These are phyloP conservation scores for Silurus glanis DNA, from an alignment of 2,113 vertebrate species.

Conservation along the genomic window DNA sequence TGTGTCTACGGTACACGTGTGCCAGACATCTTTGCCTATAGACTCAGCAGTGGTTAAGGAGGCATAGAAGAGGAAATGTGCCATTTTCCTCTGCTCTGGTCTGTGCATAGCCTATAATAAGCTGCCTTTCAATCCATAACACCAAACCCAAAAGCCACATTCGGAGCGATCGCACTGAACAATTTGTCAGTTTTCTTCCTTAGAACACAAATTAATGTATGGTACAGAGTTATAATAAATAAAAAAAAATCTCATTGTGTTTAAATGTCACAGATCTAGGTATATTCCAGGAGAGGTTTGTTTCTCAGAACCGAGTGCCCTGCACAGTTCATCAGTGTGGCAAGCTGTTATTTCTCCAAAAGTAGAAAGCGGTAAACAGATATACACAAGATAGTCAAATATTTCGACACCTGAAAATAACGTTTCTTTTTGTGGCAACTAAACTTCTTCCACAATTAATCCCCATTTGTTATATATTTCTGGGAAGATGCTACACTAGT, in stretches of 20 bases:
- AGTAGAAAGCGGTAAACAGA: no score
- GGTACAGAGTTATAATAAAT: background rate
- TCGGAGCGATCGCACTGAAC: no score
- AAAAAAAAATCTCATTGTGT: background rate
- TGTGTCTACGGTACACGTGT: background rate
- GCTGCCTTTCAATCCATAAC: conserved; percentile 13
- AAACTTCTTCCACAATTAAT: no score
- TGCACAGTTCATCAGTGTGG: background rate
- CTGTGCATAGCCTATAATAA: conserved; percentile 15
- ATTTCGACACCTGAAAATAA: no score
- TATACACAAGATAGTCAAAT: no score
- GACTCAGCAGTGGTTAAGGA: conserved; percentile 31
- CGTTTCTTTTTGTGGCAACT: no score
- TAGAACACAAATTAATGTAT: background rate
- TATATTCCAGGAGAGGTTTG: background rate
- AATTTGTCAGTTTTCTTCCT: background rate
- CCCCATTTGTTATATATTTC: no score
- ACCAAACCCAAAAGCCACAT: background rate
- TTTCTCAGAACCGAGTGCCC: background rate
- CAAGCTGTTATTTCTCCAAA: conserved; percentile 6
- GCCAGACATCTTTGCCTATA: conserved; percentile 43
- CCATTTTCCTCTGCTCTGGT: conserved; percentile 24
- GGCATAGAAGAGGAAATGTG: conserved; percentile 32
- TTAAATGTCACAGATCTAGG: background rate
- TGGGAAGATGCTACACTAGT: no score